Evolutionary conservation across 2,797 vertebrate genomes (phyloP).

Genomic region (Lepus oiostolus): DNA sequence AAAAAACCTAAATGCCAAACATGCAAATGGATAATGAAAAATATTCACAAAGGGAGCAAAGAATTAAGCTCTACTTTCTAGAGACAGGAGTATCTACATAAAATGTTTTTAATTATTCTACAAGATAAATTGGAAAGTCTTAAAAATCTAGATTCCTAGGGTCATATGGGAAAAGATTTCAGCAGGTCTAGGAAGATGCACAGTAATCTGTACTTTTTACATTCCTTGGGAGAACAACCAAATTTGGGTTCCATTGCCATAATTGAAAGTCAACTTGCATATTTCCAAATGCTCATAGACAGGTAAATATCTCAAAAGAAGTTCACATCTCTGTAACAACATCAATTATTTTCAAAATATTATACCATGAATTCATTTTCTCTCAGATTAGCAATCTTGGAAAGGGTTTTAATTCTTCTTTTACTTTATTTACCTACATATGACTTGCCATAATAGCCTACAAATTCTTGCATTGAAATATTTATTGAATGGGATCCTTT

Average conservation of each 20-base stretch:
- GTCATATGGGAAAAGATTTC: background rate
- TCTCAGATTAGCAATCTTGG: background rate
- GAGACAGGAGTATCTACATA: background rate
- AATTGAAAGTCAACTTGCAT: background rate
- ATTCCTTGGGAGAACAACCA: background rate
- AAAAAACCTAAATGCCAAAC: background rate
- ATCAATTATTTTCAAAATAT: background rate
- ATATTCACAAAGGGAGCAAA: background rate
- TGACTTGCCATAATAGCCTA: background rate
- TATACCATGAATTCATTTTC: background rate
- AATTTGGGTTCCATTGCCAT: background rate
- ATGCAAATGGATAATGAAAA: background rate
- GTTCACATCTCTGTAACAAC: background rate
- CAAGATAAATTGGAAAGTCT: background rate
- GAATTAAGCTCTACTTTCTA: background rate
- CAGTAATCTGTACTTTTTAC: background rate
- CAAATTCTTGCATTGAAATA: background rate
- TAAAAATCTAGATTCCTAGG: background rate
- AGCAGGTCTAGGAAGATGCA: background rate
- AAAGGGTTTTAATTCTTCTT: background rate
- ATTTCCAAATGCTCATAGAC: background rate
- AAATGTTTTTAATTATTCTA: background rate
- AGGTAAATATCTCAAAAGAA: background rate
- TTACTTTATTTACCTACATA: background rate
- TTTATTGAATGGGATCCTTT: background rate